Percentiles rank a stretch among this genome's conserved stretches.
phyloP scores from a whole-genome alignment of 2,888 invertebrate species.

The Eupithecia pulchellata region DNA sequence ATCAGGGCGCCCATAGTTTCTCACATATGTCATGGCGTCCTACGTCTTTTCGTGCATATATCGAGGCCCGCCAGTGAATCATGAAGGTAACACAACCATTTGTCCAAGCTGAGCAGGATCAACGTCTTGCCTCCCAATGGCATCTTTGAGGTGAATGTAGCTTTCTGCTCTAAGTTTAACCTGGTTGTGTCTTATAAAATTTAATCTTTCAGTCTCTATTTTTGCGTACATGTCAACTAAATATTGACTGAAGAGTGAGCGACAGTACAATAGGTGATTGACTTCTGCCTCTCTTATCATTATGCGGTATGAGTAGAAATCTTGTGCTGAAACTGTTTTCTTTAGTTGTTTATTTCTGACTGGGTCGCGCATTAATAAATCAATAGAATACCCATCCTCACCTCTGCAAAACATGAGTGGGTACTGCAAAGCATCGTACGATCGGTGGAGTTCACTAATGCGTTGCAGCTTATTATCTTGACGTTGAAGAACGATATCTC shows the following conservation, averaged over 20 bases:
- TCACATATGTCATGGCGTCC: conserved; percentile 54
- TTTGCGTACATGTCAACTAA: conserved; percentile 40
- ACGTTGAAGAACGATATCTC: not conserved
- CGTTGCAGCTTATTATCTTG: not conserved
- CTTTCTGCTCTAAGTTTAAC: conserved; percentile 37
- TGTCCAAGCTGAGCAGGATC: too few relatives aligned
- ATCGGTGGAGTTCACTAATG: conserved; percentile 23
- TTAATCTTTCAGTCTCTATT: conserved; percentile 40
- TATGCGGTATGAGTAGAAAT: conserved; percentile 44
- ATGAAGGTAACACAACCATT: conserved; percentile 45
- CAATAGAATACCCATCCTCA: conserved; percentile 49
- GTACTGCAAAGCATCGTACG: conserved; percentile 46
- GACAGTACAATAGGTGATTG: too few relatives aligned
- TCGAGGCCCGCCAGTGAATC: conserved; percentile 18
- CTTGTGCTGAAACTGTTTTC: conserved; percentile 44
- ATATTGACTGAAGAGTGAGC: conserved; percentile 21
- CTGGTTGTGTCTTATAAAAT: conserved; percentile 38
- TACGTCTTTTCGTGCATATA: conserved; percentile 49
- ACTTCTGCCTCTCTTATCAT: conserved; percentile 40
- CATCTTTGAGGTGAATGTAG: conserved; percentile 45
- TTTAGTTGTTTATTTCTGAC: conserved; percentile 21
- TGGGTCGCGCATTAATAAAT: too few relatives aligned
- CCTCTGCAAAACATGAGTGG: conserved; percentile 42
- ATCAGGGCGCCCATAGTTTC: conserved; percentile 52
- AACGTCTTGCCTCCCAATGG: conserved; percentile 24